Evolutionary conservation across 2,113 vertebrate species (phyloP).

Genomic region (Candoia aspera): DNA sequence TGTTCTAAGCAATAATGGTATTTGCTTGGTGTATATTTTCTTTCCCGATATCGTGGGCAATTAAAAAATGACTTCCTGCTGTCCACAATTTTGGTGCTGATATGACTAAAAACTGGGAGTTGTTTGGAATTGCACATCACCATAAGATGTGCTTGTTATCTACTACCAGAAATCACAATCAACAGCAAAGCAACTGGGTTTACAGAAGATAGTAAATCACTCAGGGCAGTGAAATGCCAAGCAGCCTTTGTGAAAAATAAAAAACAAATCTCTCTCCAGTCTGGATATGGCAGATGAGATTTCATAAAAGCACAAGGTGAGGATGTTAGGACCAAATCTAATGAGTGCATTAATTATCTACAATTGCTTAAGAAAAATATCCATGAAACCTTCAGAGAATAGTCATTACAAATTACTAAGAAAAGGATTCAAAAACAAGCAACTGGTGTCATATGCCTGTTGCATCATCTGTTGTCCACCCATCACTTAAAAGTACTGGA

Average conservation of each 20-base stretch:
- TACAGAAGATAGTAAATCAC: not conserved
- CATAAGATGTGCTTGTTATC: conserved; percentile 5
- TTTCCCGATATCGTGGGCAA: conserved; percentile 25
- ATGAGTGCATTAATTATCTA: not conserved
- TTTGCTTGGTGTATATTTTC: conserved; percentile 40
- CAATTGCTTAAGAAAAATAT: not conserved
- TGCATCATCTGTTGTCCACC: not conserved
- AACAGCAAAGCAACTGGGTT: not conserved
- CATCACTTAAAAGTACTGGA: not conserved
- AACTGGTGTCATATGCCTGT: too few relatives aligned
- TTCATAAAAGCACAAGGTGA: not conserved
- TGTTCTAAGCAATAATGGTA: conserved; percentile 73
- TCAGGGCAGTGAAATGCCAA: not conserved
- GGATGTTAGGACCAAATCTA: not conserved
- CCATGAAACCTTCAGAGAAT: not conserved
- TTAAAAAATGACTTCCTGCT: conserved; percentile 42
- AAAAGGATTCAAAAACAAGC: not conserved
- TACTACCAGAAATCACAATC: not conserved
- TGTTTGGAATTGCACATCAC: not conserved
- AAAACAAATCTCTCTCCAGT: not conserved
- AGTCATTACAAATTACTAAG: not conserved
- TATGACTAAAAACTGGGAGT: conserved; percentile 30
- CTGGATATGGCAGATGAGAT: not conserved
- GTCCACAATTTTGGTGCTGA: conserved; percentile 33
- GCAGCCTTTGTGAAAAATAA: not conserved